These are phyloP conservation scores for Cantharis lateralis DNA, from an alignment of 2,888 invertebrate species.

Conservation along the genomic window DNA sequence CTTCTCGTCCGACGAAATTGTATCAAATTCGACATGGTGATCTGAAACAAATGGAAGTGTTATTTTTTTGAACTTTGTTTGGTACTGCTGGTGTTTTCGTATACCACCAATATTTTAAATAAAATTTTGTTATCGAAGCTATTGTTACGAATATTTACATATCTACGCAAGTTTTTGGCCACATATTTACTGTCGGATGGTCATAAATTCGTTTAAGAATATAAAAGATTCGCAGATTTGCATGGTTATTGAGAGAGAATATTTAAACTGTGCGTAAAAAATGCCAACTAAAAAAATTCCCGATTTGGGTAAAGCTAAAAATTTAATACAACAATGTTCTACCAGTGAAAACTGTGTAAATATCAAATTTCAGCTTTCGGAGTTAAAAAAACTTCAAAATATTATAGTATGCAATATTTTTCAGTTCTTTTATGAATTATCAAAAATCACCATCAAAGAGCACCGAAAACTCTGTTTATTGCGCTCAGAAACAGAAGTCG, in stretches of 20 bases:
- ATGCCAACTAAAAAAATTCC: too few relatives aligned
- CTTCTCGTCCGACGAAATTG: conserved; percentile 39
- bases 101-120: not conserved
- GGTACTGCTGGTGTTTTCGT: not conserved
- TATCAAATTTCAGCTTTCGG: too few relatives aligned
- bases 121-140: not conserved
- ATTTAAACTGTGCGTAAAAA: not conserved
- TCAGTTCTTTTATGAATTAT: too few relatives aligned
- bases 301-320: too few relatives aligned
- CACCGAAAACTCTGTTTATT: too few relatives aligned
- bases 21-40: conserved; percentile 41
- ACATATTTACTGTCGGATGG: not conserved
- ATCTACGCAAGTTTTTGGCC: not conserved
- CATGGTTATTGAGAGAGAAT: not conserved
- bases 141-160: not conserved
- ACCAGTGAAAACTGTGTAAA: too few relatives aligned
- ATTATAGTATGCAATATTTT: too few relatives aligned
- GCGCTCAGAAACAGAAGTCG: too few relatives aligned
- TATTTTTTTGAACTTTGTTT: not conserved
- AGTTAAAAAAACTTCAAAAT: too few relatives aligned
- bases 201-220: not conserved
- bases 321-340: too few relatives aligned
- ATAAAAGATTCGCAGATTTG: not conserved
- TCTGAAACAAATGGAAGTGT: not conserved
- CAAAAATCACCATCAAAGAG: too few relatives aligned